Conservation (phyloP, 2,888 invertebrate species). For the Tortrix viridana region DNA sequence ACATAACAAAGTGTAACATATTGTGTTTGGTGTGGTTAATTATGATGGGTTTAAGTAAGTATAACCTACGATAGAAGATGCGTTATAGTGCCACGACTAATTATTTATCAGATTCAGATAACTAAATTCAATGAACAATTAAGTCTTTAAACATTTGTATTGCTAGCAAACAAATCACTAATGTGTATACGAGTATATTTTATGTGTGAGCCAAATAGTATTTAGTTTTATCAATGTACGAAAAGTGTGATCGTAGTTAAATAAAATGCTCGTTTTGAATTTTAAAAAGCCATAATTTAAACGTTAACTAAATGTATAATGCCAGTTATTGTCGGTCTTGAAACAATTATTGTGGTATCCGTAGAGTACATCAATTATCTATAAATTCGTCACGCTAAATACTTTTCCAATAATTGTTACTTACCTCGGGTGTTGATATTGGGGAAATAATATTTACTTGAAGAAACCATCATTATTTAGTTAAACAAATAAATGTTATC, state of each 20-base stretch:
- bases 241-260: too few relatives aligned
- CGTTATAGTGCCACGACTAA: too few relatives aligned
- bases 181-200: too few relatives aligned
- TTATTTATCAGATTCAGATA: too few relatives aligned
- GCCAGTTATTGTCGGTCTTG: slow-evolving; percentile 2
- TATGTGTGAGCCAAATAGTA: too few relatives aligned
- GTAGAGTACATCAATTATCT: slow-evolving; percentile 20
- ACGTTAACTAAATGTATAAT: background rate
- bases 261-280: too few relatives aligned
- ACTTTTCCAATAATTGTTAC: slow-evolving; percentile 12
- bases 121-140: too few relatives aligned
- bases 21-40: background rate
- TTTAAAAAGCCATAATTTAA: too few relatives aligned
- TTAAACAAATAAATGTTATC: background rate
- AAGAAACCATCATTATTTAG: background rate
- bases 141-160: too few relatives aligned
- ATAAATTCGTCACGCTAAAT: slow-evolving; percentile 14
- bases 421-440: background rate
- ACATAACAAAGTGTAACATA: slow-evolving; percentile 8
- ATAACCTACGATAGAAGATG: background rate
- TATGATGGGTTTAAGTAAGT: slow-evolving; percentile 29
- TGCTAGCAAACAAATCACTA: too few relatives aligned
- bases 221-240: too few relatives aligned
- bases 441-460: background rate
- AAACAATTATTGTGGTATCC: slow-evolving; percentile 24